Conservation (phyloP, 35 echinoderm and acorn worm genomes). For the Heliocidaris tuberculata region DNA sequence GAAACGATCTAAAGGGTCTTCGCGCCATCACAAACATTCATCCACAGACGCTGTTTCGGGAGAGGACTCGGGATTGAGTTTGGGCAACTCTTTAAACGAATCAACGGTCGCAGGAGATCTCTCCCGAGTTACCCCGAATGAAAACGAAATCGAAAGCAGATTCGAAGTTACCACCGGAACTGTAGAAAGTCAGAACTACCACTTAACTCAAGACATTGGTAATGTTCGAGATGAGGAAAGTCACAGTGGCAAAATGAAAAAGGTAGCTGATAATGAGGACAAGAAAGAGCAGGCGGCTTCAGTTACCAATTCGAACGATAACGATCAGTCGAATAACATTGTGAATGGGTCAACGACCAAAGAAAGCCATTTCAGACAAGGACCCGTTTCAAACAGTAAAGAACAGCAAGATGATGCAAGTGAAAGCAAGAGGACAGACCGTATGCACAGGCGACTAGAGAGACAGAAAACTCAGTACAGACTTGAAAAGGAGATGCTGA, state of each 20-base stretch:
- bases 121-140: not conserved
- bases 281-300: not conserved
- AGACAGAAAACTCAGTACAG: slow-evolving; percentile 8
- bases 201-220: not conserved
- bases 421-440: not conserved
- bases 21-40: not conserved
- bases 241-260: not conserved
- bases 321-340: not conserved
- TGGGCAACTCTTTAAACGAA: slow-evolving; percentile 12
- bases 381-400: not conserved
- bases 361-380: not conserved
- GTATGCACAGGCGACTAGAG: not conserved
- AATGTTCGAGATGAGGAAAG: not conserved
- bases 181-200: not conserved
- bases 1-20: not conserved
- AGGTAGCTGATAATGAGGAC: not conserved
- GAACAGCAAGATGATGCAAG: not conserved
- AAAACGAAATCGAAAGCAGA: not conserved
- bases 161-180: not conserved
- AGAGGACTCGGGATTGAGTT: slow-evolving; percentile 26
- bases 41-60: not conserved
- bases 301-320: not conserved
- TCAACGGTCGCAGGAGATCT: not conserved
- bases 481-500: not conserved
- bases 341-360: not conserved